phyloP scores from a whole-genome alignment of 1,140 invertebrate species.

The Phocides pigmalion region DNA sequence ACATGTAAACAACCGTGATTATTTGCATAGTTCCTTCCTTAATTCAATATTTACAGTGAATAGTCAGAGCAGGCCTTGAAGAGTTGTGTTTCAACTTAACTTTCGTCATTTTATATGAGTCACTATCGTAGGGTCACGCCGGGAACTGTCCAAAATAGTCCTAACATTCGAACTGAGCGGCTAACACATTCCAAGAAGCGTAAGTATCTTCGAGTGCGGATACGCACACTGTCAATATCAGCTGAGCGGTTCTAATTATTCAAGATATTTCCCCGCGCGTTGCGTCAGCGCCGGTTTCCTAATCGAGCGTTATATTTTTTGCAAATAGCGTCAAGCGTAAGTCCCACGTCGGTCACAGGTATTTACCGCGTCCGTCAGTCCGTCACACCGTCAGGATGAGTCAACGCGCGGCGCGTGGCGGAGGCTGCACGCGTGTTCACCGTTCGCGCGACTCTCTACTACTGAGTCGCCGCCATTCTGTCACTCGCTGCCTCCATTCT shows the following conservation, averaged over 20 bases:
- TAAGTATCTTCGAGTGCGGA: slow-evolving; percentile 36
- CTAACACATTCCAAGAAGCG: slow-evolving; percentile 47
- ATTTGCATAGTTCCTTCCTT: slow-evolving; percentile 64
- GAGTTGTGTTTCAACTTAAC: slow-evolving; percentile 75
- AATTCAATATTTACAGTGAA: slow-evolving; percentile 54
- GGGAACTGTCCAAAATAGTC: slow-evolving; percentile 52
- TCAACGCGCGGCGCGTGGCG: slow-evolving; percentile 46
- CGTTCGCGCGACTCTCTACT: slow-evolving; percentile 67
- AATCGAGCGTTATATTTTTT: slow-evolving; percentile 46
- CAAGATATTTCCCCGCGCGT: slow-evolving; percentile 58
- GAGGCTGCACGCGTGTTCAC: slow-evolving; percentile 66
- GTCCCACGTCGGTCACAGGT: slow-evolving; percentile 51
- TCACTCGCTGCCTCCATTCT: slow-evolving; percentile 83
- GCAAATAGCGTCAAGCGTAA: slow-evolving; percentile 48
- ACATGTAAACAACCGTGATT: slow-evolving; percentile 48
- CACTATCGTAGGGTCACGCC: slow-evolving; percentile 49
- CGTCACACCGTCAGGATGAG: slow-evolving; percentile 51
- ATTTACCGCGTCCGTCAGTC: slow-evolving; percentile 61
- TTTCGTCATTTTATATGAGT: slow-evolving; percentile 82
- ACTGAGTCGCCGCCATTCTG: slow-evolving; percentile 81
- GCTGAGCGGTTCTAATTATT: slow-evolving; percentile 60
- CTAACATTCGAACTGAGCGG: slow-evolving; percentile 54
- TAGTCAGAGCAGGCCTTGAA: slow-evolving; percentile 54
- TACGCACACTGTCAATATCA: slow-evolving; percentile 66
- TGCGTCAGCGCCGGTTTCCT: slow-evolving; percentile 55